phyloP scores from a whole-genome alignment of 1,140 invertebrate species.

The Glossosoma conforme region DNA sequence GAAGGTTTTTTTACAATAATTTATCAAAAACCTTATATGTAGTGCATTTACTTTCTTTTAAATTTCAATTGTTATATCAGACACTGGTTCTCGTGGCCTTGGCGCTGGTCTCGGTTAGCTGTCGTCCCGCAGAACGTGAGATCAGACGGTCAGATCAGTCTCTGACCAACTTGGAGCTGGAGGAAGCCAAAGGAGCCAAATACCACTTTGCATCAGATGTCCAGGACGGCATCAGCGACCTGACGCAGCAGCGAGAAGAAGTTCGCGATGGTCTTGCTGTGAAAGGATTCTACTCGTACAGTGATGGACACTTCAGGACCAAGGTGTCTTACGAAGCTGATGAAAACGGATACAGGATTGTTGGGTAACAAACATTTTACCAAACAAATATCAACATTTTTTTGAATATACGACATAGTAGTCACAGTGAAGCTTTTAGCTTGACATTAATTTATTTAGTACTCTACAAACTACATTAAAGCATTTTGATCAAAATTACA shows the following conservation, averaged over 20 bases:
- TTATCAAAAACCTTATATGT: too few species aligned
- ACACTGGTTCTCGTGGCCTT: too few species aligned
- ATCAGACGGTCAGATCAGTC: too few species aligned
- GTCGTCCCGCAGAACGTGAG: too few species aligned
- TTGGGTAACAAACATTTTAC: too few species aligned
- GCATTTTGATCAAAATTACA: not conserved
- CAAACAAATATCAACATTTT: too few species aligned
- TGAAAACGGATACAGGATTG: constrained; percentile 50
- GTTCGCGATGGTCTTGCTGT: constrained; percentile 44
- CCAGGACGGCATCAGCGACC: constrained; percentile 47
- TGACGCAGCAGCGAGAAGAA: constrained; percentile 44
- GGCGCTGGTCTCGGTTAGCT: too few species aligned
- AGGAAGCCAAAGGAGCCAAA: constrained; percentile 31
- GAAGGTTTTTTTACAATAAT: too few species aligned
- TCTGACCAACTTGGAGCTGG: too few species aligned
- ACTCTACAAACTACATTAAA: not conserved
- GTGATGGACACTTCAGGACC: constrained; percentile 48
- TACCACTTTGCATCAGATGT: constrained; percentile 47
- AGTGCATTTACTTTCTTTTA: too few species aligned
- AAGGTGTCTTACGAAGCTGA: constrained; percentile 51
- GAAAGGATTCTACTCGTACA: constrained; percentile 50
- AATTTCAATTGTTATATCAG: too few species aligned
- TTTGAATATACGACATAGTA: not conserved
- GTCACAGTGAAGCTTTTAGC: constrained; percentile 1
- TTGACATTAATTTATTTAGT: too few species aligned